Conservation (phyloP, 2,888 invertebrate species). For the Tethea ocularis region DNA sequence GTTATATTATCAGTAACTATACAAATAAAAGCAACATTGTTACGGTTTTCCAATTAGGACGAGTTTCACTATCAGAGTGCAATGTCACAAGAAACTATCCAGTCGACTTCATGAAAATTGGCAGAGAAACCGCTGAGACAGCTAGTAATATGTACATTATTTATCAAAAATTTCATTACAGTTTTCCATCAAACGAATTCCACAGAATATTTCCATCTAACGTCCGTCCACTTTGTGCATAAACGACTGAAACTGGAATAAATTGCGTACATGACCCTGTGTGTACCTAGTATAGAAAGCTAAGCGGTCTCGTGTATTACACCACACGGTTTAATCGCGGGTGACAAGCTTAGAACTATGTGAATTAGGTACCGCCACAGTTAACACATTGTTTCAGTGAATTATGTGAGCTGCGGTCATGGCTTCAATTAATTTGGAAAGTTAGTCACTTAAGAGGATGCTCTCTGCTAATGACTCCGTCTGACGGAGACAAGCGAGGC, state of each 20-base stretch:
- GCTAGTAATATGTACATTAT: neutral
- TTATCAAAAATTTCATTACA: neutral
- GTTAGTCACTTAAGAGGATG: too few species aligned
- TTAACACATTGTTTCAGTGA: constrained; percentile 34
- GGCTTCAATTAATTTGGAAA: constrained; percentile 40
- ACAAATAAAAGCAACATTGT: too few species aligned
- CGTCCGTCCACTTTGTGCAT: neutral
- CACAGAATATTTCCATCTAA: neutral
- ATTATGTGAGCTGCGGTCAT: constrained; percentile 29
- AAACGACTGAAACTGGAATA: neutral
- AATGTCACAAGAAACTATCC: too few species aligned
- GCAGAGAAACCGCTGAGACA: too few species aligned
- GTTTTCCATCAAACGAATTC: neutral
- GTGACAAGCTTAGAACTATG: constrained; percentile 27
- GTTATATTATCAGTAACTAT: too few species aligned
- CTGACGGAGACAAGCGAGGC: too few species aligned
- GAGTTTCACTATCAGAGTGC: too few species aligned
- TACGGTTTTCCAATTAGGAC: too few species aligned
- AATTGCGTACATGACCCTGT: neutral
- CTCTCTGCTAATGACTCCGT: too few species aligned
- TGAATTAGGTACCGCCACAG: constrained; percentile 27
- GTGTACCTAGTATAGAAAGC: neutral
- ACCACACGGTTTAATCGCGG: constrained; percentile 3
- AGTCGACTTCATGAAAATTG: too few species aligned
- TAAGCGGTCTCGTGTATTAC: neutral